Percentiles rank a stretch among this genome's conserved stretches.
Conservation (phyloP, 2,113 vertebrate species). For the Corythornis cristatus region DNA sequence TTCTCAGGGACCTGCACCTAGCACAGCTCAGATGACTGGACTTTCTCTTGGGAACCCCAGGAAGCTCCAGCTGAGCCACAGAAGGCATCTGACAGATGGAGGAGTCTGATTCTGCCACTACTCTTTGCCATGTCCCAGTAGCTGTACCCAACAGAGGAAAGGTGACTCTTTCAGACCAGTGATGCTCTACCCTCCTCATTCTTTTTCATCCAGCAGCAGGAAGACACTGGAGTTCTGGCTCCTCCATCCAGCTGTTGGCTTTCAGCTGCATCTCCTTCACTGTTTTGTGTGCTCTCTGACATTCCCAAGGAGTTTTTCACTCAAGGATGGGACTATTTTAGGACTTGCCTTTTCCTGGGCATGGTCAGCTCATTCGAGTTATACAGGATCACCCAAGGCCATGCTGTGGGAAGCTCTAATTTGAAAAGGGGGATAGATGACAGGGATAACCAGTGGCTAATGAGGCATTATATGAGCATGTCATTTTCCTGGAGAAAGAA, state of each 20-base stretch:
- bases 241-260: neutral
- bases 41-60: neutral
- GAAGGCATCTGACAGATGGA: neutral
- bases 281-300: neutral
- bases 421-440: neutral
- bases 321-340: neutral
- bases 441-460: neutral
- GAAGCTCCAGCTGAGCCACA: neutral
- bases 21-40: no score
- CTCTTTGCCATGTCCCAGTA: neutral
- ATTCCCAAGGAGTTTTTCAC: neutral
- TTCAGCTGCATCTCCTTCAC: neutral
- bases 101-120: neutral
- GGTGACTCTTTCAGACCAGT: neutral
- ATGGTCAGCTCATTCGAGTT: neutral
- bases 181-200: neutral
- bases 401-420: neutral
- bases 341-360: neutral
- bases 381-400: neutral
- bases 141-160: neutral
- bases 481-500: neutral
- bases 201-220: neutral
- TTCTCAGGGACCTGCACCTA: neutral
- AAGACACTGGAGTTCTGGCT: neutral
- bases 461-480: neutral